A percentile compares a stretch with the other conserved stretches of the same genome.
phyloP scores from a whole-genome alignment of 2,888 invertebrate genomes.

The Microplitis deprimator region DNA sequence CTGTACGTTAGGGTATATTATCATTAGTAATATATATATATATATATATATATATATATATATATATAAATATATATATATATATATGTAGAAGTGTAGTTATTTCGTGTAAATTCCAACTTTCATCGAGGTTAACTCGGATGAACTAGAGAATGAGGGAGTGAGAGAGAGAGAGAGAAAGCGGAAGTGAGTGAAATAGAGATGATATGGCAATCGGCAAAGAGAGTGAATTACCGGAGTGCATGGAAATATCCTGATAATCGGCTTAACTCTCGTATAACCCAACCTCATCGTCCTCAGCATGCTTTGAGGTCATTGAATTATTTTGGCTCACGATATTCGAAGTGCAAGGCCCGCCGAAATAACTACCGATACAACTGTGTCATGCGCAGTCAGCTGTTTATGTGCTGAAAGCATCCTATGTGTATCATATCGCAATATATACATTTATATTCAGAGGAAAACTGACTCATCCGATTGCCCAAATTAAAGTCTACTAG shows the following conservation, averaged over 20 bases:
- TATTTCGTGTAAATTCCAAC: constrained; percentile 28
- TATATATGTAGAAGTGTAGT: constrained; percentile 10
- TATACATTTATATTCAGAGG: constrained; percentile 3
- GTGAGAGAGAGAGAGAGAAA: constrained; percentile 8
- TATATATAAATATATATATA: constrained; percentile 6
- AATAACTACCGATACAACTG: constrained; percentile 4
- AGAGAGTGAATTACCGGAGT: constrained; percentile 21
- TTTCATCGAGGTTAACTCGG: constrained; percentile 7
- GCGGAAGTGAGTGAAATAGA: constrained; percentile 10
- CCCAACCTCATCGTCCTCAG: background rate
- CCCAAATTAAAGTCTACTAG: background rate
- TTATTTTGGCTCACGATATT: constrained; percentile 14
- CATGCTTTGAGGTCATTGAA: constrained; percentile 19
- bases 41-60: background rate
- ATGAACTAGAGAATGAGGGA: constrained; percentile 11
- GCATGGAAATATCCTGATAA: constrained; percentile 22
- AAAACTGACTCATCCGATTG: constrained; percentile 1
- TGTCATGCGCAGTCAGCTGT: constrained; percentile 2
- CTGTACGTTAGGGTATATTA: background rate
- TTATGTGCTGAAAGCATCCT: background rate
- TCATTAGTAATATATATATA: constrained; percentile 11
- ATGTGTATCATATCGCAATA: background rate
- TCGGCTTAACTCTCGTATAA: constrained; percentile 9
- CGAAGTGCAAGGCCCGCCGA: background rate
- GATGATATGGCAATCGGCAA: constrained; percentile 4